phyloP scores from a whole-genome alignment of 2,797 vertebrate genomes.

The Jordanella pulchra region DNA sequence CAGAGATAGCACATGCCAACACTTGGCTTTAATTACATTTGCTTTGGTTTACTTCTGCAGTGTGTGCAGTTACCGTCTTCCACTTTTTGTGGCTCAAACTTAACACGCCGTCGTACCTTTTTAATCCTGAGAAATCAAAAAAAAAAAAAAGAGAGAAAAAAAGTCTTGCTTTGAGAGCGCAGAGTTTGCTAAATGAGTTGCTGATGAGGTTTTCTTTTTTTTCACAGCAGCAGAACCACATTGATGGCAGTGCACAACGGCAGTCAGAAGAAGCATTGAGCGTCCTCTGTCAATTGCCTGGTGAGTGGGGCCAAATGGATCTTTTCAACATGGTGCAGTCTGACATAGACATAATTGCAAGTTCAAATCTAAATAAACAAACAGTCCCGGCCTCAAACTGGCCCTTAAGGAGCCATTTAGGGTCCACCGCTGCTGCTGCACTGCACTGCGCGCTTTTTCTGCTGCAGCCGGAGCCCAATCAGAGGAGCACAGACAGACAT shows the following conservation, averaged over 20 bases:
- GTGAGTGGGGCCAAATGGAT: constrained; percentile 70
- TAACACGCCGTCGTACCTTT: constrained; percentile 11
- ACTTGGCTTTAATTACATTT: constrained; percentile 7
- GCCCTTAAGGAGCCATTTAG: constrained; percentile 73
- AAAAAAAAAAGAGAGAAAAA: neutral
- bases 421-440: constrained; percentile 42
- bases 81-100: constrained; percentile 21
- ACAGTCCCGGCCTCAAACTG: constrained; percentile 72
- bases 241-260: constrained; percentile 51
- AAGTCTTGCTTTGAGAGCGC: neutral
- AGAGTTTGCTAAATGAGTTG: constrained; percentile 41
- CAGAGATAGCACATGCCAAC: constrained; percentile 13
- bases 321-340: constrained; percentile 67
- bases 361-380: constrained; percentile 78
- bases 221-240: constrained; percentile 24
- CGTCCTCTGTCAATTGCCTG: constrained; percentile 66
- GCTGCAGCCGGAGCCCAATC: constrained; percentile 49
- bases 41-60: constrained; percentile 14
- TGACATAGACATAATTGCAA: constrained; percentile 76
- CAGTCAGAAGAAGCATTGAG: constrained; percentile 67
- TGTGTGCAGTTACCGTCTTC: constrained; percentile 4
- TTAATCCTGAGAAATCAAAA: constrained; percentile 36
- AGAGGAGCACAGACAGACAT: constrained; percentile 28
- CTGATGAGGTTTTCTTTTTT: constrained; percentile 30
- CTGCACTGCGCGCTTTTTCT: constrained; percentile 54